A percentile compares a stretch with the other conserved stretches of the same genome.
These are phyloP conservation scores for Melinaea menophilus DNA, from an alignment of 2,888 invertebrate species.

Conservation along the genomic window DNA sequence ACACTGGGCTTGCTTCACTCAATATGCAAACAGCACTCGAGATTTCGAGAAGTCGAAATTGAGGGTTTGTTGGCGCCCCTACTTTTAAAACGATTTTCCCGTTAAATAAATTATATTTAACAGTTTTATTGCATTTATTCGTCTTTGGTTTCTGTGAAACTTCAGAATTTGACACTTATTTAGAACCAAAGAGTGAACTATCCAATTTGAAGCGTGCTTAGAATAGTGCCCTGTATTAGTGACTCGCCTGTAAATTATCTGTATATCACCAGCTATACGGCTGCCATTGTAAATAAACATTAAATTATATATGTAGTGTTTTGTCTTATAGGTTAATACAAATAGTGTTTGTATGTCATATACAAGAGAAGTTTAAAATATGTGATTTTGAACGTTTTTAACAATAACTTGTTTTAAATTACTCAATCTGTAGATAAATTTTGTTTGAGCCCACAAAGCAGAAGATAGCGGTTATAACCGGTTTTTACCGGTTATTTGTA, in stretches of 20 bases:
- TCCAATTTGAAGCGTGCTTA: too few relatives aligned
- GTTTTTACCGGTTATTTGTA: too few relatives aligned
- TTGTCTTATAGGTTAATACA: conserved; percentile 1
- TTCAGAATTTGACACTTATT: not conserved
- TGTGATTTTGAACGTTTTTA: not conserved
- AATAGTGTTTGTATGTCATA: conserved; percentile 2
- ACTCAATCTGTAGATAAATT: too few relatives aligned
- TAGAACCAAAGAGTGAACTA: conserved; percentile 15
- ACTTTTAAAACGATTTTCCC: too few relatives aligned
- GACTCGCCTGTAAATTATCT: conserved; percentile 29
- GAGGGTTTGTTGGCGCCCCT: too few relatives aligned
- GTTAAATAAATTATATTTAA: too few relatives aligned
- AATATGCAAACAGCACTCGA: too few relatives aligned
- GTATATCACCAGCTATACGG: conserved; percentile 42
- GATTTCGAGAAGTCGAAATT: too few relatives aligned
- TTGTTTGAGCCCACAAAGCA: too few relatives aligned
- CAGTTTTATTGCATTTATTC: conserved; percentile 9
- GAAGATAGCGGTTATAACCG: too few relatives aligned
- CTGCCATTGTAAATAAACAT: conserved; percentile 44
- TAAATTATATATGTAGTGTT: conserved; percentile 6
- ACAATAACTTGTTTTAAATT: too few relatives aligned
- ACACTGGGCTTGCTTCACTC: too few relatives aligned
- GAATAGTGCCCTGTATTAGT: not conserved
- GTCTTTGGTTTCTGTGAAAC: not conserved
- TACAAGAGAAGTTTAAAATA: conserved; percentile 8